Conservation (phyloP, 2,888 invertebrate genomes). For the Parnassius mnemosyne region DNA sequence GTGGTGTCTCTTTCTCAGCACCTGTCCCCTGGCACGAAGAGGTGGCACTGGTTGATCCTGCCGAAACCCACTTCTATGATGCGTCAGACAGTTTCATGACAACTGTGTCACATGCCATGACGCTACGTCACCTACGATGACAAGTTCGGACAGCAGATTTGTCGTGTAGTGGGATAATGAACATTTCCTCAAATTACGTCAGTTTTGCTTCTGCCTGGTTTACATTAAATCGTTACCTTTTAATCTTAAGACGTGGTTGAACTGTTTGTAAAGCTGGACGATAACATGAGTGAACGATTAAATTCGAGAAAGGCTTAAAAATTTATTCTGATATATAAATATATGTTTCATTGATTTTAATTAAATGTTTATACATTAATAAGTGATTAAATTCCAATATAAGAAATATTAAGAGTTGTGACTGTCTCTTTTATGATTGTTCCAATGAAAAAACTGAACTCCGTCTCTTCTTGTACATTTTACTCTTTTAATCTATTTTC, state of each 20-base stretch:
- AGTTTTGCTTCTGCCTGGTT: neutral
- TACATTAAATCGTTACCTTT: neutral
- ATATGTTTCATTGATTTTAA: too few species aligned
- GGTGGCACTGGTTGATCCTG: constrained; percentile 50
- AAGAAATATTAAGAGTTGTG: too few species aligned
- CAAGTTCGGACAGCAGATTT: neutral
- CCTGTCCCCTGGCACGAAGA: constrained; percentile 47
- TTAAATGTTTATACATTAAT: too few species aligned
- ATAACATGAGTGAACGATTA: neutral
- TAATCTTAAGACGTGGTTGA: neutral
- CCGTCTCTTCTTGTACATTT: too few species aligned
- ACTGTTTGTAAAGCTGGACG: neutral
- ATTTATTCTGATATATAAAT: too few species aligned
- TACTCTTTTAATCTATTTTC: too few species aligned
- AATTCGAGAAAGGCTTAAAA: too few species aligned
- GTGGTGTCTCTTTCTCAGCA: constrained; percentile 45
- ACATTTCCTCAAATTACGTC: neutral
- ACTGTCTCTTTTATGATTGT: too few species aligned
- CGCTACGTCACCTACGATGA: neutral
- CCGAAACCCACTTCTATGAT: constrained; percentile 26
- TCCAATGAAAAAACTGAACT: too few species aligned
- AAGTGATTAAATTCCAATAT: too few species aligned
- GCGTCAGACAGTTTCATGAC: constrained; percentile 29
- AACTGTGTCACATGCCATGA: neutral
- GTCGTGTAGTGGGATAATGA: neutral